phyloP scores from a whole-genome alignment of 1,140 invertebrate genomes.

The Teleopsis dalmanni region DNA sequence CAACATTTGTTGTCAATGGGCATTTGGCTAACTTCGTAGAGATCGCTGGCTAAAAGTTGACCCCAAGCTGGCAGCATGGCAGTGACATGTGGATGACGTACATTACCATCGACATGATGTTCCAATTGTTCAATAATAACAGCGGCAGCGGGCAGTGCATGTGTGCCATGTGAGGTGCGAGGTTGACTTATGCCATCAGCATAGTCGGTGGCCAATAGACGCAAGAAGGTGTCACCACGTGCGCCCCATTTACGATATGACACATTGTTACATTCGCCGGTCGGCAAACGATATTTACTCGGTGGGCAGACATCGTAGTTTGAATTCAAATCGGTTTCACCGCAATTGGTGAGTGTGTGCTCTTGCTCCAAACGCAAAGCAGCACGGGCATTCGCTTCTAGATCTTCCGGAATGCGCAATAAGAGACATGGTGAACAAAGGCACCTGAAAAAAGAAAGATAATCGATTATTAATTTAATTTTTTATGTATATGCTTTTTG shows the following conservation, averaged over 20 bases:
- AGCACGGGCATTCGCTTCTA: slow-evolving; percentile 29
- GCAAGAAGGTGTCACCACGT: slow-evolving; percentile 71
- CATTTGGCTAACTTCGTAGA: slow-evolving; percentile 54
- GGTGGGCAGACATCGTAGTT: slow-evolving; percentile 55
- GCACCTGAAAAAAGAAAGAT: slow-evolving; percentile 20
- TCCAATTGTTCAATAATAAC: slow-evolving; percentile 33
- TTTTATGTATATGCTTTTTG: not conserved
- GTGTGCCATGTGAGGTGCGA: slow-evolving; percentile 46
- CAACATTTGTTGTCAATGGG: slow-evolving; percentile 51
- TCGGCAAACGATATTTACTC: slow-evolving; percentile 70
- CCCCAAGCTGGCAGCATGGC: slow-evolving; percentile 74
- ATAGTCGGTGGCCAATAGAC: slow-evolving; percentile 73
- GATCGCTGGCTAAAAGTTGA: slow-evolving; percentile 69
- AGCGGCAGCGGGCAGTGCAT: slow-evolving; percentile 52
- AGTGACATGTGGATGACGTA: slow-evolving; percentile 63
- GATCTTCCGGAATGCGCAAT: slow-evolving; percentile 36
- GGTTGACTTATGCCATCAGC: slow-evolving; percentile 69
- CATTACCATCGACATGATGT: slow-evolving; percentile 29
- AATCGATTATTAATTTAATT: not conserved
- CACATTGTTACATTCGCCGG: slow-evolving; percentile 92
- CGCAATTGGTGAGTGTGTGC: slow-evolving; percentile 27
- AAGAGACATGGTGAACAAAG: slow-evolving; percentile 20
- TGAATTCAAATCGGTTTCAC: slow-evolving; percentile 8
- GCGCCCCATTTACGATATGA: slow-evolving; percentile 82
- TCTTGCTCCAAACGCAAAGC: slow-evolving; percentile 29